Conservation (phyloP, 2,113 vertebrate species). For the Tupaia tana region DNA sequence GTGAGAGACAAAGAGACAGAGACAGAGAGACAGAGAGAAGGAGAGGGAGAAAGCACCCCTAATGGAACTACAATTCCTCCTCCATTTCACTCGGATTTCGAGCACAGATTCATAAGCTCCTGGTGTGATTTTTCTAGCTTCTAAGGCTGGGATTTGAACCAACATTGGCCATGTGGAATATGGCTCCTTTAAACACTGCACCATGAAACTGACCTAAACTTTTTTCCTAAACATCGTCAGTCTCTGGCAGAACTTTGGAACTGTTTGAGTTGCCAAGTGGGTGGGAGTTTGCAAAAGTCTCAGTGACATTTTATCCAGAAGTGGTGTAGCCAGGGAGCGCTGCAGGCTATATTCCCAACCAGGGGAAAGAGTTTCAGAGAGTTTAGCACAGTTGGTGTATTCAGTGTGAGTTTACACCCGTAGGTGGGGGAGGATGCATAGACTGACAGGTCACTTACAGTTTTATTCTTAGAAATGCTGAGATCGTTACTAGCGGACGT, state of each 20-base stretch:
- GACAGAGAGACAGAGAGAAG: too few relatives aligned
- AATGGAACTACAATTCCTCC: too few relatives aligned
- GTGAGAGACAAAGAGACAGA: too few relatives aligned
- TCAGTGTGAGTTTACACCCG: not conserved
- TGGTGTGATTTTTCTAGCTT: too few relatives aligned
- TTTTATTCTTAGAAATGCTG: constrained; percentile 3
- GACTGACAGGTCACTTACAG: not conserved
- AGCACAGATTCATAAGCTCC: too few relatives aligned
- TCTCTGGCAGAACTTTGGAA: not conserved
- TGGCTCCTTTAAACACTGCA: too few relatives aligned
- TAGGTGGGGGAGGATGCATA: not conserved
- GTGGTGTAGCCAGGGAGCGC: not conserved
- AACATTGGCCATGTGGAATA: too few relatives aligned
- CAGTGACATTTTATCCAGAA: not conserved
- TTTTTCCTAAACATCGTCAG: not conserved
- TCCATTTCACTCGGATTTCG: too few relatives aligned
- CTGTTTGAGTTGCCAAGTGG: not conserved
- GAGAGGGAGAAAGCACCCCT: too few relatives aligned
- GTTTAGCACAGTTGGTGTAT: not conserved
- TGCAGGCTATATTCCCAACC: not conserved
- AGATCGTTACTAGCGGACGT: constrained; percentile 2
- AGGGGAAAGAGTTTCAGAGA: not conserved
- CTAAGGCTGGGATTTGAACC: too few relatives aligned
- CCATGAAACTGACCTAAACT: too few relatives aligned
- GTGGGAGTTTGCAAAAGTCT: not conserved